A percentile compares a stretch with the other conserved stretches of the same genome.
Conservation (phyloP, 1,140 invertebrate genomes). For the Drosophila sp. region DNA sequence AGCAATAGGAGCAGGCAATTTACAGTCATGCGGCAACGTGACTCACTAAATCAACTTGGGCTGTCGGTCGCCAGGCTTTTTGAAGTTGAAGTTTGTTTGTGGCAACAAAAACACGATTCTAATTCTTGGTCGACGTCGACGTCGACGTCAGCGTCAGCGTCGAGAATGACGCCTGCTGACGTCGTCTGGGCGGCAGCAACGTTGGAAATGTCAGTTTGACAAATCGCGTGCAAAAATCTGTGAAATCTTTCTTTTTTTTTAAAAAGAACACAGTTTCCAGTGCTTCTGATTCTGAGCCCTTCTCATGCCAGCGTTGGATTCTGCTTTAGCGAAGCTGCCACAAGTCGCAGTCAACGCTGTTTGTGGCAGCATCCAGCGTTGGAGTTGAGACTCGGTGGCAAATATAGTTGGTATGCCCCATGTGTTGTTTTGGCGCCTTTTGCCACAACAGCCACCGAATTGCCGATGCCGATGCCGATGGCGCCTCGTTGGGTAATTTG, state of each 20-base stretch:
- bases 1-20: constrained; percentile 63
- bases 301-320: constrained; percentile 13
- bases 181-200: constrained; percentile 47
- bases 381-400: not conserved
- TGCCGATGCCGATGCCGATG: constrained; percentile 65
- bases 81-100: constrained; percentile 51
- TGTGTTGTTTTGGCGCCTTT: constrained; percentile 65
- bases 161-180: constrained; percentile 24
- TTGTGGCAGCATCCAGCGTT: not conserved
- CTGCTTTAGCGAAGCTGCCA: constrained; percentile 31
- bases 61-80: constrained; percentile 44
- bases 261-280: constrained; percentile 35
- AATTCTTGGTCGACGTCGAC: constrained; percentile 18
- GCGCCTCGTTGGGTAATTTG: constrained; percentile 78
- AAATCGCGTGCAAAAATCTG: constrained; percentile 82
- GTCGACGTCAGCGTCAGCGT: constrained; percentile 33
- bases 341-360: constrained; percentile 33
- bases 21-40: constrained; percentile 78
- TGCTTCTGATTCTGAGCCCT: constrained; percentile 27
- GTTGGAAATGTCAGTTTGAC: constrained; percentile 80
- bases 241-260: constrained; percentile 55
- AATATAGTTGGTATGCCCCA: constrained; percentile 8
- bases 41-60: constrained; percentile 81
- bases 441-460: constrained; percentile 48
- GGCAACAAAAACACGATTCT: constrained; percentile 56